Evolutionary conservation across 1,140 invertebrate genomes (phyloP), one percentile per base, ranked within the genome.

Genomic region (Dreissena rostriformis): DNA sequence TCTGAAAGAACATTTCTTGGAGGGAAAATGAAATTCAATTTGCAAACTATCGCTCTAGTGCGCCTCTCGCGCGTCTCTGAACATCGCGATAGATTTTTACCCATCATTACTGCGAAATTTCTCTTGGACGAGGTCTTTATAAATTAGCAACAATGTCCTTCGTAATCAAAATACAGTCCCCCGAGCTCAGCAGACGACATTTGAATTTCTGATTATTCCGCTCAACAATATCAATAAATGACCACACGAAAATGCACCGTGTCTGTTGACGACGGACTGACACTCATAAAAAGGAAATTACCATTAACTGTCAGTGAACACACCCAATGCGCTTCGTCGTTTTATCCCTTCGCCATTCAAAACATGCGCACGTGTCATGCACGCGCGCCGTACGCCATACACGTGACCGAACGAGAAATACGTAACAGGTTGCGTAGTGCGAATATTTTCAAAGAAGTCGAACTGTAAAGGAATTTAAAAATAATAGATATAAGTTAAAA

Each of bases 141-240:
- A 87, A 87, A 91, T 91, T 91, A 91, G 88, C 86, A 81, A 86
- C 86, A 87, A 86, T 90, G 91, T 91, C 91, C 84, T 86, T 88
- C 88, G 87, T 88, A 80, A 90, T 90, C 88, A 90, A 66, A 39
- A 68, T 26, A 29, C 28, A 66, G 49, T 86, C 87, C 83, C 87
- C 71, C 15, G 87, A 86, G 87, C 77, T 19, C 29, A 22, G 11
- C 14, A n/a, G 53, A n/a, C 52, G 51, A 28, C 49, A 71, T 71
- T 71, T 71, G 68, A 51, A 71, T n/a, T 61, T 61, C 57, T 61
- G 57, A 61, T 61, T 61, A 61, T 24, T 19, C 57, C 22, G 57
- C 17, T n/a, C 57, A 61, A 19, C 22, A 24, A 61, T 19, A 24
- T 61, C 57, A 61, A 61, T 24, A 61, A 61, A 61, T 61, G 57